Base-by-base conservation (phyloP, 2,888 invertebrate species). In the Leptinotarsa peninsularis region DNA sequence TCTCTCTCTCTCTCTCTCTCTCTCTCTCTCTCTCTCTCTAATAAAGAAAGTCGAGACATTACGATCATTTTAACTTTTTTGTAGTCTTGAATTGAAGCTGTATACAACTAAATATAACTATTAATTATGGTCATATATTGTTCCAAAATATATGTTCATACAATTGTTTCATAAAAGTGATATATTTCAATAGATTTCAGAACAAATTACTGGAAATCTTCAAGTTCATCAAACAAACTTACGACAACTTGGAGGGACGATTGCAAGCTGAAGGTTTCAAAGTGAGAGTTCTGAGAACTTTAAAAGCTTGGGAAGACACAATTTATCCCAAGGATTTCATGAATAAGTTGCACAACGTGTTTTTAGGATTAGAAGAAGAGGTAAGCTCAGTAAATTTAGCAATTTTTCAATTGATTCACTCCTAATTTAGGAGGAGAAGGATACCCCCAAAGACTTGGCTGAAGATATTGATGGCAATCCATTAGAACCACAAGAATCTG, bases 251-350 rank as follows among this genome's bases (percentile, higher is more conserved):
- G 81, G 95, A 96, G 82, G 95, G 95, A 79, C 90, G 96, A 72
- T 89, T 98, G 72, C 96, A 97, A 90, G 97, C 97, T n/a, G 99
- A 99, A 89, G 97, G 98, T 52, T 98, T 98, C 88, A 96, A 98
- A 85, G 93, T 94, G 75, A 90, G 98, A 66, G 95, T 98, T 50
- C 93, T 97, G 87, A 92, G 95, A 84, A 95, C 96, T 82, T 93
- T 99, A 87, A 93, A 96, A 85, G 97, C 98, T 2, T 99, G 99
- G 98, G 98, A 98, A 88, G 99, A 99, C 87, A 97, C 97, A 94
- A 93, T 99, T 77, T 99, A 99, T 90, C 96, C 98, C 0, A 94
- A 95, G 75, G 98, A 98, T 81, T 96, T 95, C 88, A 91, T 99
- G 78, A 92, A 94, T 78, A 94, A 93, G 85, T 89, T 98, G 76